Evolutionary conservation across 2,797 vertebrate genomes (phyloP).

Genomic region (Tauraco hartlaubi): DNA sequence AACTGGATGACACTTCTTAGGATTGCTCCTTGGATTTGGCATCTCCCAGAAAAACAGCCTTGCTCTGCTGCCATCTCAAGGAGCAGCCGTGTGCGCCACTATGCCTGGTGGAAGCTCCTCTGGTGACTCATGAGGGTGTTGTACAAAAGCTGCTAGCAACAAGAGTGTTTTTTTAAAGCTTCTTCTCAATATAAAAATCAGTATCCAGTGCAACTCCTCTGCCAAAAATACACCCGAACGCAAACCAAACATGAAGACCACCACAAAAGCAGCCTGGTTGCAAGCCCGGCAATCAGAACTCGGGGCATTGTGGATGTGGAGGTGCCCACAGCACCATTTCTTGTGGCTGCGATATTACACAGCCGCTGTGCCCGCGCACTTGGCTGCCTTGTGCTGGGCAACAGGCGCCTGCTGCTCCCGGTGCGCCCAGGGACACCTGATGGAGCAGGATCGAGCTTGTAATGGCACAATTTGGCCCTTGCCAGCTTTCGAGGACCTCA

Average conservation of each 20-base stretch:
- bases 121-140: neutral
- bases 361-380: rapidly evolving
- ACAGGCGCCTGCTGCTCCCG: too few relatives aligned
- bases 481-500: neutral
- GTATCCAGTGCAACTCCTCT: rapidly evolving
- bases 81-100: neutral
- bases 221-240: neutral
- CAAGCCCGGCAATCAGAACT: rapidly evolving
- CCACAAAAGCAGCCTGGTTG: neutral
- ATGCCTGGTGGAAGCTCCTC: neutral
- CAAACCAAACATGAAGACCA: neutral
- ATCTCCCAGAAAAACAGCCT: neutral
- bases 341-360: rapidly evolving
- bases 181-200: neutral
- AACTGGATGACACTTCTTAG: neutral
- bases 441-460: neutral
- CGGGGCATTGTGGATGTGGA: rapidly evolving
- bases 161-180: neutral
- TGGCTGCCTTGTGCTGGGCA: neutral
- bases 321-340: rapidly evolving
- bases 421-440: neutral
- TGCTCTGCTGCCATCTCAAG: neutral
- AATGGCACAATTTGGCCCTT: rapidly evolving
- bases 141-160: neutral
- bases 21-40: neutral